phyloP scores from a whole-genome alignment of 2,888 invertebrate species.

The Idaea aversata region DNA sequence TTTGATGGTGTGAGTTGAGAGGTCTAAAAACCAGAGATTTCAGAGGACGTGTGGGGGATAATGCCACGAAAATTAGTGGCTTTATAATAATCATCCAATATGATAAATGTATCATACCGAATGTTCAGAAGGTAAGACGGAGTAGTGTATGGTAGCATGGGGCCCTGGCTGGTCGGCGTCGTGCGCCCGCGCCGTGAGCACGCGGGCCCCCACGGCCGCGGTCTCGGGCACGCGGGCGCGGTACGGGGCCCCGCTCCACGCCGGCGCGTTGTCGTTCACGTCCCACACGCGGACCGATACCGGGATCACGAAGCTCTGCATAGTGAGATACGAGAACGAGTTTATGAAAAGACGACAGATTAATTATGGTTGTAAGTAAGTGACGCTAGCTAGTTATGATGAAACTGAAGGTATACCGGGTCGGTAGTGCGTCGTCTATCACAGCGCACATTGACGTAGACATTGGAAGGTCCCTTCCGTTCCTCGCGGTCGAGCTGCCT shows the following conservation, averaged over 20 bases:
- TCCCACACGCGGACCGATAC: constrained; percentile 93
- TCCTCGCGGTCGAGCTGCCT: constrained; percentile 89
- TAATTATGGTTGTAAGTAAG: not conserved
- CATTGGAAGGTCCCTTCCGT: constrained; percentile 88
- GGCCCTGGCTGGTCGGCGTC: constrained; percentile 94
- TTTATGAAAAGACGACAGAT: not conserved
- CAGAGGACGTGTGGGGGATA: not conserved
- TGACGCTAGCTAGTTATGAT: not conserved
- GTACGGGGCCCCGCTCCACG: constrained; percentile 90
- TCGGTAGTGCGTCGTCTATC: constrained; percentile 88
- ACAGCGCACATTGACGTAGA: constrained; percentile 92
- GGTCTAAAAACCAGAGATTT: no score
- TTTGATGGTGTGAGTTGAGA: no score
- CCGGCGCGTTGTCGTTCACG: constrained; percentile 94
- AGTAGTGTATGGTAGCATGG: constrained; percentile 92
- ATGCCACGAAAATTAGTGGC: no score
- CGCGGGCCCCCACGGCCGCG: constrained; percentile 84
- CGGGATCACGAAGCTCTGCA: constrained; percentile 88
- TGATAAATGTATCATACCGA: constrained; percentile 71
- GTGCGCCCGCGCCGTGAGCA: constrained; percentile 87
- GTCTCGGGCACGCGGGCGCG: constrained; percentile 91
- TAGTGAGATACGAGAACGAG: not conserved
- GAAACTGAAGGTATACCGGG: constrained; percentile 76
- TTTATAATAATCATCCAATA: no score
- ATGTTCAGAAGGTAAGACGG: constrained; percentile 88